Percentiles rank a stretch among this genome's conserved stretches.
These are phyloP conservation scores for Sinodicranocentrus sp. DNA, from an alignment of 2,888 invertebrate genomes.

Conservation along the genomic window DNA sequence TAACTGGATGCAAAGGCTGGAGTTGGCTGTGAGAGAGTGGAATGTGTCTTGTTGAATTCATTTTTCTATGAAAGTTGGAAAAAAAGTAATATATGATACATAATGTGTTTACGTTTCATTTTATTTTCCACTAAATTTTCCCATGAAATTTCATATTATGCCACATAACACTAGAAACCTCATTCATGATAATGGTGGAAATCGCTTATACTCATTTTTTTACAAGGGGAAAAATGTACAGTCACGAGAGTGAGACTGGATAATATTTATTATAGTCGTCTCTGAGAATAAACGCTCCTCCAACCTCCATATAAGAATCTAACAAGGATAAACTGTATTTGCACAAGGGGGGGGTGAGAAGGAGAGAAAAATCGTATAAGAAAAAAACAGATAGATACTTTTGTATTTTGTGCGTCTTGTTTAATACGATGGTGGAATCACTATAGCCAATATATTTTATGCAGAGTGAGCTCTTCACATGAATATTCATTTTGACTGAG, in stretches of 20 bases:
- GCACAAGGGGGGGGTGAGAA: too few relatives aligned
- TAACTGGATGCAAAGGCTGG: too few relatives aligned
- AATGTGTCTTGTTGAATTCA: constrained; percentile 12
- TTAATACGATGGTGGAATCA: too few relatives aligned
- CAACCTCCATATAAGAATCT: too few relatives aligned
- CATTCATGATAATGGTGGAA: constrained; percentile 48
- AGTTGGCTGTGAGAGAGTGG: neutral
- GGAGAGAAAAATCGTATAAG: too few relatives aligned
- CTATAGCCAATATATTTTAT: constrained; percentile 56
- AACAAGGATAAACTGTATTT: too few relatives aligned
- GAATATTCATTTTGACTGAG: constrained; percentile 58
- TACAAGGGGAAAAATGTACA: constrained; percentile 11
- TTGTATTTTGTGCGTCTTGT: too few relatives aligned
- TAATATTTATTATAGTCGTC: too few relatives aligned
- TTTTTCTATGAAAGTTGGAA: neutral
- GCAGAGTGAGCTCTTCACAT: constrained; percentile 40
- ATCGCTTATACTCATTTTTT: constrained; percentile 13
- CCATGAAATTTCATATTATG: constrained; percentile 63
- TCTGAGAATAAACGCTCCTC: too few relatives aligned
- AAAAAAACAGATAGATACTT: too few relatives aligned
- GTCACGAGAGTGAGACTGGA: neutral
- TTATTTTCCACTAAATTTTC: constrained; percentile 67
- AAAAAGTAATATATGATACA: constrained; percentile 36
- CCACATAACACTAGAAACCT: constrained; percentile 36
- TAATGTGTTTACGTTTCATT: constrained; percentile 66